Evolutionary conservation across 1,140 invertebrate genomes (phyloP).

Genomic region (Drosophila oshimai): DNA sequence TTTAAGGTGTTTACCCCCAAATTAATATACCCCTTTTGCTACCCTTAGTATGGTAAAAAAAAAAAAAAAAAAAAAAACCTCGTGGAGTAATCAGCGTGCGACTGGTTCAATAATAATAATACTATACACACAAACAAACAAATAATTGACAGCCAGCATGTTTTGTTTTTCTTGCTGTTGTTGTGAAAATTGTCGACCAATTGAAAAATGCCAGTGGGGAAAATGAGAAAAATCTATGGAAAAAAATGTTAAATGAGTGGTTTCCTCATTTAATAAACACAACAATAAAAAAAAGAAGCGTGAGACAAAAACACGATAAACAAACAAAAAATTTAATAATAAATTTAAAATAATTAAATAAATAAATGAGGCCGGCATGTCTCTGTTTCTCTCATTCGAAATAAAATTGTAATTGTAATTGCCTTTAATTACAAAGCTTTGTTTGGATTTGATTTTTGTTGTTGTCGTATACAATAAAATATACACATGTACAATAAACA

Average conservation of each 20-base stretch:
- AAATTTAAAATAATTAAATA: conserved; percentile 23
- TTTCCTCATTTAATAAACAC: conserved; percentile 60
- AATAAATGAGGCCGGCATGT: conserved; percentile 2
- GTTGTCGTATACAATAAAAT: background rate
- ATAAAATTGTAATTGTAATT: conserved; percentile 6
- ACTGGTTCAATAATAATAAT: conserved; percentile 36
- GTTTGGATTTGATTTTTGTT: background rate
- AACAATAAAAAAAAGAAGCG: conserved; percentile 3
- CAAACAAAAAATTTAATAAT: background rate
- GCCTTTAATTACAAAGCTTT: conserved; percentile 25
- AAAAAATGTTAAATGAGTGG: conserved; percentile 62
- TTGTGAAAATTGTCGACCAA: conserved; percentile 32
- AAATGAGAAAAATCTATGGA: conserved; percentile 38
- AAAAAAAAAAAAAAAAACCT: conserved; percentile 4
- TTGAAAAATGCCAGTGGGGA: conserved; percentile 25
- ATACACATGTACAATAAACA: conserved; percentile 37
- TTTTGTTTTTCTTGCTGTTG: conserved; percentile 30
- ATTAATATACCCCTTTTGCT: background rate
- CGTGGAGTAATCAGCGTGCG: conserved; percentile 40
- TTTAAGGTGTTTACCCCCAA: background rate
- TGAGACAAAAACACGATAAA: background rate
- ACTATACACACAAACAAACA: conserved; percentile 16
- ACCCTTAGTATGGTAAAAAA: conserved; percentile 5
- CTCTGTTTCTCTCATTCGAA: background rate
- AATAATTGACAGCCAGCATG: conserved; percentile 40